Conservation (phyloP, 1,140 invertebrate species). For the Brachionus rubens region DNA sequence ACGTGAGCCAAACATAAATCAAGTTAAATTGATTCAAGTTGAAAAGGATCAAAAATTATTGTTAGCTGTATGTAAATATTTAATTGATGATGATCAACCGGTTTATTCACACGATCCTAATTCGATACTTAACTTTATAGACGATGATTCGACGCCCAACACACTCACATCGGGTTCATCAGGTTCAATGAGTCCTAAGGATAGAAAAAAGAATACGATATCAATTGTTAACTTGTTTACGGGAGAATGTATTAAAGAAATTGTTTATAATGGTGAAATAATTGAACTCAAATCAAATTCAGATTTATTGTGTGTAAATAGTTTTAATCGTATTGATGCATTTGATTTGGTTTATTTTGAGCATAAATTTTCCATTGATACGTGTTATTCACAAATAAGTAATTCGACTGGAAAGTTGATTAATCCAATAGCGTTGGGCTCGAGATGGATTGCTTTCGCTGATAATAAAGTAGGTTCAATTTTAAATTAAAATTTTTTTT, state of each 20-base stretch:
- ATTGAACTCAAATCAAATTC: constrained; percentile 40
- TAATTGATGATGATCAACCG: neutral
- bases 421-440: constrained; percentile 83
- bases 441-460: constrained; percentile 69
- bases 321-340: constrained; percentile 23
- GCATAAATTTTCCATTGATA: constrained; percentile 13
- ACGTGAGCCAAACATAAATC: constrained; percentile 22
- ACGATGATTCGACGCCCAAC: neutral
- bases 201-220: neutral
- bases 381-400: constrained; percentile 43
- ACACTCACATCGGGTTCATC: neutral
- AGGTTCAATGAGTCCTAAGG: neutral
- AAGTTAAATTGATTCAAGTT: constrained; percentile 22
- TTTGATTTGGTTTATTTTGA: constrained; percentile 12
- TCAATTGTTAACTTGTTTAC: neutral
- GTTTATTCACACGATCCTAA: neutral
- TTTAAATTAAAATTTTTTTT: neutral
- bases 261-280: constrained; percentile 10
- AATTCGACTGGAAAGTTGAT: constrained; percentile 44
- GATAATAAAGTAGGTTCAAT: constrained; percentile 67
- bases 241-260: constrained; percentile 21
- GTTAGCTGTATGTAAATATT: constrained; percentile 22
- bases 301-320: constrained; percentile 21
- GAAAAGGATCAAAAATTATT: constrained; percentile 33
- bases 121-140: constrained; percentile 7